Conservation (phyloP, 2,113 vertebrate genomes). For the Glareola pratincola region DNA sequence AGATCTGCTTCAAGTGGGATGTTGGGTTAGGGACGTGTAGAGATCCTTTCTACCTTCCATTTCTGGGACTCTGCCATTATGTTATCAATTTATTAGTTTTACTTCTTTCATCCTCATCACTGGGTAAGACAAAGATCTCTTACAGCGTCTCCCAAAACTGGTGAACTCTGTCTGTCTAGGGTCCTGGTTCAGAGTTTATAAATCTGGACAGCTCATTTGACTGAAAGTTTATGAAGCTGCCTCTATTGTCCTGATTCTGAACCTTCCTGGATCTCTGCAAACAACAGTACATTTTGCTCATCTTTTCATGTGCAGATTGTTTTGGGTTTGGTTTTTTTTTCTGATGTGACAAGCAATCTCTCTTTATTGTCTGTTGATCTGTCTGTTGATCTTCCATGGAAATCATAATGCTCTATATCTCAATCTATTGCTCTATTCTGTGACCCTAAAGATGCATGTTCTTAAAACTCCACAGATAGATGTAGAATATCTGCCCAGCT, state of each 20-base stretch:
- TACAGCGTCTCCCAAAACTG: neutral
- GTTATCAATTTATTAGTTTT: neutral
- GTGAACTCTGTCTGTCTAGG: neutral
- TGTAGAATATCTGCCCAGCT: neutral
- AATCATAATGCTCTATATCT: neutral
- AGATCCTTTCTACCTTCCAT: neutral
- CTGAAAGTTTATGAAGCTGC: neutral
- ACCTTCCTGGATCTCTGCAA: neutral
- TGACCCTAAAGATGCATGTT: neutral
- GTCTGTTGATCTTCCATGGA: neutral
- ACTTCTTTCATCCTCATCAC: neutral
- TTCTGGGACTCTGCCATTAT: neutral
- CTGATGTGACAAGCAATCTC: neutral
- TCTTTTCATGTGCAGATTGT: neutral
- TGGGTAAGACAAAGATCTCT: neutral
- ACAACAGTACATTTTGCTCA: neutral
- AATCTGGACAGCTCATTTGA: neutral
- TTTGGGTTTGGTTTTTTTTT: neutral
- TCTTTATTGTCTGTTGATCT: neutral
- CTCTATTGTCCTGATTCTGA: neutral
- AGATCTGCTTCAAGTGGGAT: neutral
- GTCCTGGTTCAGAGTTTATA: neutral
- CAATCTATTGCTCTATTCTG: neutral
- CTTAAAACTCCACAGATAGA: neutral
- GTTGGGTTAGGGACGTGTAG: neutral